Evolutionary conservation across 2,888 invertebrate species (phyloP).

Genomic region (Trachelus tabidus): DNA sequence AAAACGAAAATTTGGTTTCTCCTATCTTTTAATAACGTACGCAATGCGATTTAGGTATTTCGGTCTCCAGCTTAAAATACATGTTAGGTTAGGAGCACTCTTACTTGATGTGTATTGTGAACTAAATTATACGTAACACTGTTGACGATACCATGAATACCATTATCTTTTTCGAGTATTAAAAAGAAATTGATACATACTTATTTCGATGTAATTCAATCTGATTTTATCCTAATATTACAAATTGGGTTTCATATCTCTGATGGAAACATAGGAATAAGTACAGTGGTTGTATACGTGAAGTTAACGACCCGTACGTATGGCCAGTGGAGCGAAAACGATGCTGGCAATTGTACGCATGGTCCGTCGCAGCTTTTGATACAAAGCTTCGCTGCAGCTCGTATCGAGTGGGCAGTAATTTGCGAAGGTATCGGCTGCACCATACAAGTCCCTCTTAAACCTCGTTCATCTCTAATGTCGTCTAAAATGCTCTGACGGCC

Average conservation of each 20-base stretch:
- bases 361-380: background rate
- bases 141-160: background rate
- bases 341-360: background rate
- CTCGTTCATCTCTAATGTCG: background rate
- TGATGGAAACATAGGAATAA: background rate
- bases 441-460: background rate
- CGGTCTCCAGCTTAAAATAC: background rate
- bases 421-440: background rate
- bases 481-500: background rate
- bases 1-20: background rate
- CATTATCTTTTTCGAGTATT: background rate
- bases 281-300: background rate
- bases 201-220: background rate
- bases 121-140: background rate
- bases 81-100: background rate
- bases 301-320: background rate
- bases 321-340: background rate
- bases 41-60: background rate
- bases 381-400: background rate
- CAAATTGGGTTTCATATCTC: background rate
- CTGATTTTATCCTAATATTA: background rate
- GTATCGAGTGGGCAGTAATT: background rate
- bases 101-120: background rate
- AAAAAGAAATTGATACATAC: background rate
- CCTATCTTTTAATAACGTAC: background rate